These are phyloP conservation scores for Channa striata DNA, from an alignment of 2,797 vertebrate genomes.

Conservation along the genomic window DNA sequence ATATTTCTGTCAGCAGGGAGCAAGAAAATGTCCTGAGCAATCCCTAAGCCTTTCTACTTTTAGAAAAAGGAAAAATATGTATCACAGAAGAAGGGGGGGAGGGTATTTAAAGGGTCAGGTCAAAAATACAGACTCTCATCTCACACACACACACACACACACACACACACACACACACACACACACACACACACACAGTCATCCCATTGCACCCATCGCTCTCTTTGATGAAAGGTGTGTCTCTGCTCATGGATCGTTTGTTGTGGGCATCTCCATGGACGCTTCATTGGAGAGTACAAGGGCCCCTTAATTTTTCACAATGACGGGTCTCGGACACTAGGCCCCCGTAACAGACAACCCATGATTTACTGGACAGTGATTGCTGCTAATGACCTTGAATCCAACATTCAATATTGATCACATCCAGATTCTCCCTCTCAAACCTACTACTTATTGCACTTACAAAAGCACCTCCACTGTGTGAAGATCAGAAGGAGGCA, in stretches of 20 bases:
- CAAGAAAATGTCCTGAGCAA: constrained; percentile 45
- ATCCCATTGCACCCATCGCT: constrained; percentile 70
- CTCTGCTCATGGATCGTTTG: constrained; percentile 76
- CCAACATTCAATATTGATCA: constrained; percentile 74
- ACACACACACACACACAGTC: constrained; percentile 37
- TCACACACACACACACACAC: constrained; percentile 39
- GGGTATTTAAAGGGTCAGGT: constrained; percentile 66
- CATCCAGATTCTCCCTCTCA: constrained; percentile 63
- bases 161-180: constrained; percentile 41
- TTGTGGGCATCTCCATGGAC: constrained; percentile 77
- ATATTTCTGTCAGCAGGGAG: constrained; percentile 68
- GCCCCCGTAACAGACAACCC: constrained; percentile 80
- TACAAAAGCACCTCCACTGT: constrained; percentile 32
- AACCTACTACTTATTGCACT: constrained; percentile 35
- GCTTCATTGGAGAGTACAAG: constrained; percentile 84
- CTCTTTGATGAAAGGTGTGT: constrained; percentile 83
- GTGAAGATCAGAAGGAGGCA: constrained; percentile 13
- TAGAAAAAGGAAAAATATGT: constrained; percentile 40
- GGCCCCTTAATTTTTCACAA: constrained; percentile 81
- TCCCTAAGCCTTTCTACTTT: constrained; percentile 43
- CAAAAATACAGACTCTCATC: constrained; percentile 46
- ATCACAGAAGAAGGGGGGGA: constrained; percentile 46
- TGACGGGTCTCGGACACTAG: constrained; percentile 80
- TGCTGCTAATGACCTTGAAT: constrained; percentile 80
- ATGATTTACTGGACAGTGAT: constrained; percentile 75